These are phyloP conservation scores for Anthoscopus minutus DNA, from an alignment of 2,113 vertebrate species.

Conservation along the genomic window DNA sequence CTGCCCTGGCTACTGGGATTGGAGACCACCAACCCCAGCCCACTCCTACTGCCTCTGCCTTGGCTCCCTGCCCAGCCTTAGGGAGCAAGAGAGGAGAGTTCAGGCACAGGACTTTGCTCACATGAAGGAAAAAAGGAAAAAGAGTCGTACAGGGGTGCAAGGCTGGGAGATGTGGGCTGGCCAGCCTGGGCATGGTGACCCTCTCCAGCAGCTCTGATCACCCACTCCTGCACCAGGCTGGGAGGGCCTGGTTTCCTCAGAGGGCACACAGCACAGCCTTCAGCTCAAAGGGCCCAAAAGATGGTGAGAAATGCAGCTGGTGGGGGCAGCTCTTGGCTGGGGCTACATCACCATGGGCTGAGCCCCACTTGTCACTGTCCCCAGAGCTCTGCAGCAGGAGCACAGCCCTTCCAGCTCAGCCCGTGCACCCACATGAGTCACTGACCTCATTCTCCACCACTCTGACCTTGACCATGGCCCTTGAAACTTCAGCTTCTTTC, in stretches of 20 bases:
- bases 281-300: background rate
- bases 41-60: background rate
- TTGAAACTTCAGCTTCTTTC: background rate
- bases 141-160: background rate
- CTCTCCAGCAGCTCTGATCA: background rate
- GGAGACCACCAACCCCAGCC: background rate
- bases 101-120: background rate
- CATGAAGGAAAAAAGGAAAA: background rate
- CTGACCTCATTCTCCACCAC: background rate
- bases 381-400: background rate
- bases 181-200: background rate
- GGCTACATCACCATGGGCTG: accelerated
- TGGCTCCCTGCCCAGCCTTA: accelerated
- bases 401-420: background rate
- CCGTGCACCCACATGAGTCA: background rate
- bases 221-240: background rate
- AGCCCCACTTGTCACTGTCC: background rate
- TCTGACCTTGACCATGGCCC: background rate
- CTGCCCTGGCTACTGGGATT: background rate
- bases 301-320: background rate
- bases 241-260: background rate
- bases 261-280: background rate
- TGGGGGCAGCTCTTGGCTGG: background rate
- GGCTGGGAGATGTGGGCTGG: background rate
- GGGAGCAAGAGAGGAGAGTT: background rate